Conservation (phyloP, 92 coral and sea anemone genomes). For the Umimayanthus chanpuru region DNA sequence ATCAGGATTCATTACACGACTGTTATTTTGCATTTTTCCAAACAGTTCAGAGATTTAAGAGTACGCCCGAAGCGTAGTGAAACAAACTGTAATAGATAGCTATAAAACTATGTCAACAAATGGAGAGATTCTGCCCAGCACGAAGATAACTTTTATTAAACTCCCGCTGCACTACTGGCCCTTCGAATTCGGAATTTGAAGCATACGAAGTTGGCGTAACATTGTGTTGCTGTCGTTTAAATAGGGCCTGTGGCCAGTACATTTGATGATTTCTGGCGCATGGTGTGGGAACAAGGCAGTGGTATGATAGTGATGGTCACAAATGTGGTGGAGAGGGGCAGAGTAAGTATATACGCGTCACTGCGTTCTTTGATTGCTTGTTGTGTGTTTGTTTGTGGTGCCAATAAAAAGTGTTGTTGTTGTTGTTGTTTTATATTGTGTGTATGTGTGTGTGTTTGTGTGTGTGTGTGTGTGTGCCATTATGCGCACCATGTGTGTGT, state of each 20-base stretch:
- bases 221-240: background rate
- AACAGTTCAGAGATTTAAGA: too few relatives aligned
- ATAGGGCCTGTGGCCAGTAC: conserved; percentile 86
- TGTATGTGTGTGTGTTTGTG: background rate
- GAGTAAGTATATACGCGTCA: conserved; percentile 52
- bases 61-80: too few relatives aligned
- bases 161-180: background rate
- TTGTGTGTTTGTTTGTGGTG: too few relatives aligned
- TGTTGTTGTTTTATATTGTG: background rate
- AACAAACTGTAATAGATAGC: too few relatives aligned
- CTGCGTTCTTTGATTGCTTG: background rate
- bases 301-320: conserved; percentile 84
- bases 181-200: background rate
- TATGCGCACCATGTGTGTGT: background rate
- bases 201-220: background rate
- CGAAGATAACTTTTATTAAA: too few relatives aligned
- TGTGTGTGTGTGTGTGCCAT: background rate
- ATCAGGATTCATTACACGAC: too few relatives aligned
- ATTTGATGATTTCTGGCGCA: conserved; percentile 90
- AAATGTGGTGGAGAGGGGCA: conserved; percentile 82
- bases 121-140: too few relatives aligned
- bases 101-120: too few relatives aligned
- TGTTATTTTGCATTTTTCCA: too few relatives aligned
- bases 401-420: too few relatives aligned
- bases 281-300: conserved; percentile 83